A percentile compares a stretch with the other conserved stretches of the same genome.
phyloP scores from a whole-genome alignment of 1,140 invertebrate species.

The Hycleus cichorii region DNA sequence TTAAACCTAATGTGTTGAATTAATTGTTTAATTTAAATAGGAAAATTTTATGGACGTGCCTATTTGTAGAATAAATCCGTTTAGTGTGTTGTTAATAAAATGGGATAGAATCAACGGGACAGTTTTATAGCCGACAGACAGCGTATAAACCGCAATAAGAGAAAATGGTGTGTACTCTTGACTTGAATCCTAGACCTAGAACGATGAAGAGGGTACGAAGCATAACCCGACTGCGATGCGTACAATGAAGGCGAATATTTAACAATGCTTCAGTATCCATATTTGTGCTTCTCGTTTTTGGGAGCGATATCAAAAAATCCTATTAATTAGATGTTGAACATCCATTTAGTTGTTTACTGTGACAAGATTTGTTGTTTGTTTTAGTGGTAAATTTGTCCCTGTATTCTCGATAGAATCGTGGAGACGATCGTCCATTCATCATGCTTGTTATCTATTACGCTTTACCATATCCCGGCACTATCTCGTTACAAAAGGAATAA shows the following conservation, averaged over 20 bases:
- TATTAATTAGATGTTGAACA: too few relatives aligned
- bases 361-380: too few relatives aligned
- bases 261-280: too few relatives aligned
- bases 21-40: too few relatives aligned
- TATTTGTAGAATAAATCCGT: constrained; percentile 13
- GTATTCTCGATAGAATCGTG: constrained; percentile 1
- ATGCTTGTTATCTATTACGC: constrained; percentile 5
- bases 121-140: constrained; percentile 18
- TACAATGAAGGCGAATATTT: too few relatives aligned
- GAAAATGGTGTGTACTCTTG: constrained; percentile 3
- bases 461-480: constrained; percentile 3
- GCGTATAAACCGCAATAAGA: constrained; percentile 18
- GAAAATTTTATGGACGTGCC: neutral
- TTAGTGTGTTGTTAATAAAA: constrained; percentile 22
- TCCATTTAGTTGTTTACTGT: too few relatives aligned
- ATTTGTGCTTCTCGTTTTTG: too few relatives aligned
- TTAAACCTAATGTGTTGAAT: neutral
- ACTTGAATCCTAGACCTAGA: too few relatives aligned
- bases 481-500: constrained; percentile 14
- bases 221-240: too few relatives aligned
- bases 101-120: constrained; percentile 17
- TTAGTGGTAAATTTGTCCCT: too few relatives aligned
- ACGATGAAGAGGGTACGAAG: too few relatives aligned
- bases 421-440: constrained; percentile 8
- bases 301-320: too few relatives aligned